Evolutionary conservation across 2,113 vertebrate genomes (phyloP).

Genomic region (Cyanocitta stelleri): DNA sequence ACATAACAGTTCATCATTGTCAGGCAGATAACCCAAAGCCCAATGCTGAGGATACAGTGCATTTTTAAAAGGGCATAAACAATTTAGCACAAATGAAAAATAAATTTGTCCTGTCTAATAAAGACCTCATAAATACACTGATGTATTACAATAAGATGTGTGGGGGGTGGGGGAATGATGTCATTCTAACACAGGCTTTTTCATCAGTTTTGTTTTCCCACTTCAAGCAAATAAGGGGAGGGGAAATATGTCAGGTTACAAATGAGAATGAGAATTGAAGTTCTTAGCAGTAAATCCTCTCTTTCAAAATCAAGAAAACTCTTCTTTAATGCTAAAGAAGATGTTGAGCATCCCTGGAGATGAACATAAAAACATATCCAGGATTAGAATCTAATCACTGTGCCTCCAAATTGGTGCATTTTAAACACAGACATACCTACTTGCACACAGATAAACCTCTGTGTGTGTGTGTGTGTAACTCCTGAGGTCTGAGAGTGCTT

Average conservation of each 20-base stretch:
- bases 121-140: constrained; percentile 46
- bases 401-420: constrained; percentile 11
- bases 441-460: not conserved
- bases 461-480: not conserved
- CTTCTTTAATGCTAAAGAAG: not conserved
- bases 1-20: constrained; percentile 31
- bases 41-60: constrained; percentile 3
- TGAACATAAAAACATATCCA: not conserved
- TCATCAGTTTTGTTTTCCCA: not conserved
- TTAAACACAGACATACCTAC: not conserved
- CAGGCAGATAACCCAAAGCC: constrained; percentile 28
- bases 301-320: not conserved
- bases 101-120: constrained; percentile 43
- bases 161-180: not conserved
- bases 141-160: constrained; percentile 23
- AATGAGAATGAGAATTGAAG: not conserved
- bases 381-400: not conserved
- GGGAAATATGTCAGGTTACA: not conserved
- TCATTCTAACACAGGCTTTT: not conserved
- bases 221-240: not conserved
- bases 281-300: not conserved
- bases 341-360: not conserved
- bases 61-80: constrained; percentile 38
- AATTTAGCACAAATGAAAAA: constrained; percentile 59
- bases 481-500: not conserved